Evolutionary conservation across 2,797 vertebrate genomes (phyloP), one percentile per base, ranked within the genome.

Genomic region (Hydrolagus colliei): DNA sequence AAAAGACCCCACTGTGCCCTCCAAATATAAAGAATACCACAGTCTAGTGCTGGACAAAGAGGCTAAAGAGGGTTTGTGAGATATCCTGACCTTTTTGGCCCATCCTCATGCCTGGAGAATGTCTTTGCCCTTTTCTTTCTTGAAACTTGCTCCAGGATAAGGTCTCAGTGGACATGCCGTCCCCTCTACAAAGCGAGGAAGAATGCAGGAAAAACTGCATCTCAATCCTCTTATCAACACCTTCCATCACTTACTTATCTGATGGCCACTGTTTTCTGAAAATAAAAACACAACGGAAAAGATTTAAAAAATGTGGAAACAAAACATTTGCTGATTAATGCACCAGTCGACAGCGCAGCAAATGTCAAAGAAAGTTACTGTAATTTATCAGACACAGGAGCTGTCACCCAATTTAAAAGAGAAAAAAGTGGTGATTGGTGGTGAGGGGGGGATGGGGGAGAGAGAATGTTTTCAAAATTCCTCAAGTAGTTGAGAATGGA

Each of bases 1-100:
- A 71, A 71, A 84, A 79, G 65, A 61, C 86, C 41, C 2, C 82
- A 12, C 32, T 88, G 89, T 90, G 87, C 88, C 65, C 88, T 89
- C 82, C 76, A 87, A 72, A 90, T 92, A 94, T 94, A 90, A 92
- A 90, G 89, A 6, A 52, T 88, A 87, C 92, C 91, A 92, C 94
- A 95, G 93, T 96, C 94, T 94, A 94, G 95, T 93, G 93, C 88
- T 86, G 91, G 92, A 96, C 94, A 96, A 97, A 95, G 95, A 95
- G 92, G 89, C 89, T 88, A 91, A 90, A 92, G 90, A 93, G 92
- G 92, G 89, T 89, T 88, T 71, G 94, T 93, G 93, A 93, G 93
- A 93, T 89, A 90, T 88, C 92, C 86, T 94, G 92, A 94, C 92
- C 92, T 92, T 88, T 88, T 88, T 91, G 93, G 93, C 94, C 92